These are phyloP conservation scores for Amazona ochrocephala DNA, from an alignment of 2,797 vertebrate genomes.

Conservation along the genomic window DNA sequence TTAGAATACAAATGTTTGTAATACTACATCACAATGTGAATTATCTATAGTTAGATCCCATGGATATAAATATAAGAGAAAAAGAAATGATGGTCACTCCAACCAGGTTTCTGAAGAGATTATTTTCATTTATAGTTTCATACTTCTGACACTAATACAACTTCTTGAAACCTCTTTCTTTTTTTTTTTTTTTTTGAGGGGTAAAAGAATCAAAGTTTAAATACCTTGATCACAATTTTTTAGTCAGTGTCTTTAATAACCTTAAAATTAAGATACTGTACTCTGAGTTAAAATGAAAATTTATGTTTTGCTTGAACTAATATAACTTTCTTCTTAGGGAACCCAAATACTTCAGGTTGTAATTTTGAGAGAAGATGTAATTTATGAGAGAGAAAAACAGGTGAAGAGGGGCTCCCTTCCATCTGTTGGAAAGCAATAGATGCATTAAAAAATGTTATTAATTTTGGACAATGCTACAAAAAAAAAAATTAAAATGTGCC, in stretches of 20 bases:
- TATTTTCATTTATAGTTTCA: neutral
- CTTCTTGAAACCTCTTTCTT: neutral
- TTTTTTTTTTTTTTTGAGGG: accelerated
- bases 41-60: neutral
- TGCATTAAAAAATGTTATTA: neutral
- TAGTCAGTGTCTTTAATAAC: neutral
- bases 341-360: neutral
- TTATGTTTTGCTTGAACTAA: neutral
- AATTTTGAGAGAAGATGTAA: neutral
- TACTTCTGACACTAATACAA: neutral
- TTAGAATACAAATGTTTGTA: neutral
- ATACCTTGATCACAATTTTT: neutral
- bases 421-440: neutral
- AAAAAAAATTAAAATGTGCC: neutral
- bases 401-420: neutral
- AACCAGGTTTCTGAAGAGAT: neutral
- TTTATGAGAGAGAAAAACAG: neutral
- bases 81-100: neutral
- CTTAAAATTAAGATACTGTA: neutral
- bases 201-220: neutral
- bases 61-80: neutral
- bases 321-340: neutral
- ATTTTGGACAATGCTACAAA: neutral
- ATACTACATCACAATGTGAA: neutral
- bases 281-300: neutral